Base-by-base conservation (phyloP, 2,113 vertebrate species). In the Athene cunicularia region DNA sequence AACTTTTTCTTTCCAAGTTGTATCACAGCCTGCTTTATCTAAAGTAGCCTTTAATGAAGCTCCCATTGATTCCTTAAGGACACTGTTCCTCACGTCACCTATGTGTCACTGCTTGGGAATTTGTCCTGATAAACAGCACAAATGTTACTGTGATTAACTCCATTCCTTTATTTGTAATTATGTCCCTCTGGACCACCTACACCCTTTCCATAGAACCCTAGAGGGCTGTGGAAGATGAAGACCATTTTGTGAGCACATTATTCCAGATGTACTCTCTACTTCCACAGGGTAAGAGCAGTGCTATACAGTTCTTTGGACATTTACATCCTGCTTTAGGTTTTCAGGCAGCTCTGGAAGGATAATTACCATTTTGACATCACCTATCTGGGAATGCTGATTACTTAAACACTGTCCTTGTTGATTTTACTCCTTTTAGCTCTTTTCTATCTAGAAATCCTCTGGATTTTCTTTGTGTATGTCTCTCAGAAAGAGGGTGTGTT, bases 101-200 rank as follows among this genome's bases (percentile, higher is more conserved):
- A 1, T 75, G 39, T 67, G 73, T 97, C 96, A 96, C 84, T 97
- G 86, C 91, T 95, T 33, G 73, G 86, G 94, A 95, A 97, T 97
- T 87, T 43, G 32, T 95, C 88, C 80, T 95, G 96, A 97, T 95
- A 95, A 97, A 93, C 58, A 71, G 21, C 4, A 2, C 71, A 90
- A 95, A 86, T 86, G 77, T 93, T 91, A 33, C 43, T 83, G 27
- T 35, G 72, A 47, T 92, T 63, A 49, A 49, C 86, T 95, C 93
- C 56, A 68, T 92, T 93, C 33, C 32, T 91, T 84, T 93, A 33
- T 53, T 94, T 6, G 5, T 87, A 82, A 60, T 37, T 37, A 11
- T 72, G 73, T 96, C 88, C 84, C 91, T 62, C 85, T 82, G 62
- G 96, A 87, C 95, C 84, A 91, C 77, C 73, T 95, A 92, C 91